phyloP scores from a whole-genome alignment of 2,113 vertebrate species.

The Sebastes schlegelii region DNA sequence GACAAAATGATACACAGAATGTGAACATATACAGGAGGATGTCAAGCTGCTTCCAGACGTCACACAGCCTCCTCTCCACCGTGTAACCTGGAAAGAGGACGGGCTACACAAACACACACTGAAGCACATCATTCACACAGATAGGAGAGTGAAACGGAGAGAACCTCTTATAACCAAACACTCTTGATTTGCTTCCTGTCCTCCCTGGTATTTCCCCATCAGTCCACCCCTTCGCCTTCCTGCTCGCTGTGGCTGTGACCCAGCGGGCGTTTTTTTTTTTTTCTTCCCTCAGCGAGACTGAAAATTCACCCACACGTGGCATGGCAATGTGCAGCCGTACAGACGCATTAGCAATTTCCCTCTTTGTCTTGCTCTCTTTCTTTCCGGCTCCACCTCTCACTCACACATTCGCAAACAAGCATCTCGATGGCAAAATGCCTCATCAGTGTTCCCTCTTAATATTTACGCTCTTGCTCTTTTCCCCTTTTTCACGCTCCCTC shows the following conservation, averaged over 20 bases:
- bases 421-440: not conserved
- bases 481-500: not conserved
- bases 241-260: not conserved
- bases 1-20: not conserved
- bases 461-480: not conserved
- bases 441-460: not conserved
- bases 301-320: constrained; percentile 45
- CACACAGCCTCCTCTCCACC: not conserved
- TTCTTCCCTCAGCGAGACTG: not conserved
- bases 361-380: constrained; percentile 2
- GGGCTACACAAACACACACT: not conserved
- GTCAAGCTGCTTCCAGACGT: not conserved
- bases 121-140: too few species aligned
- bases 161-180: not conserved
- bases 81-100: not conserved
- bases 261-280: not conserved
- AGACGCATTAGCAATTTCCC: not conserved
- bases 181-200: not conserved
- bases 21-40: not conserved
- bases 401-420: too few species aligned
- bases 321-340: constrained; percentile 42
- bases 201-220: constrained; percentile 9
- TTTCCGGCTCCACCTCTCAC: not conserved
- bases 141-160: too few species aligned
- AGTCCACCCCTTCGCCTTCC: not conserved